These are phyloP conservation scores for Cotesia typhae DNA, from an alignment of 1,140 invertebrate genomes.

Conservation along the genomic window DNA sequence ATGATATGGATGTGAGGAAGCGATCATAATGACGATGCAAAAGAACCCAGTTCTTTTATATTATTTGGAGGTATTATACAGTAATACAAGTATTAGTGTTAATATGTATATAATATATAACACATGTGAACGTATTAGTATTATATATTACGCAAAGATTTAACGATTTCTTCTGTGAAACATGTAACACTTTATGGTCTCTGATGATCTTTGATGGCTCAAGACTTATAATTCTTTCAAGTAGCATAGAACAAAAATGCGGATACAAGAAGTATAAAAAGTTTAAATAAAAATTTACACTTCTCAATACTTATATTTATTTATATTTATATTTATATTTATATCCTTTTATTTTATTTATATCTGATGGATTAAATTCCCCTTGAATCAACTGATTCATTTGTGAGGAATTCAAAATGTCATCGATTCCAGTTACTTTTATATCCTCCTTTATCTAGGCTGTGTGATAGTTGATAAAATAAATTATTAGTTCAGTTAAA, in stretches of 20 bases:
- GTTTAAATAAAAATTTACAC: no score
- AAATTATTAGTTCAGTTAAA: no score
- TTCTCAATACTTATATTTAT: not conserved
- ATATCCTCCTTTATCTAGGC: no score
- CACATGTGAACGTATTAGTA: not conserved
- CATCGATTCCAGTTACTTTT: no score
- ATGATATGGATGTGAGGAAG: slow-evolving; percentile 28
- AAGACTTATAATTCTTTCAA: not conserved
- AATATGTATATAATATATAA: no score
- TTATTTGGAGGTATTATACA: not conserved
- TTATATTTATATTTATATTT: not conserved
- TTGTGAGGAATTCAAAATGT: no score
- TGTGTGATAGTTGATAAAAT: no score
- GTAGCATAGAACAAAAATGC: slow-evolving; percentile 31
- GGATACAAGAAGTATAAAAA: slow-evolving; percentile 14
- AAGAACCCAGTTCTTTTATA: slow-evolving; percentile 6
- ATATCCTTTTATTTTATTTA: not conserved
- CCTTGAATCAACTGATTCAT: no score
- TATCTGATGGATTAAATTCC: not conserved
- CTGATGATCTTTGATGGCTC: no score
- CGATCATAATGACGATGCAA: slow-evolving; percentile 32
- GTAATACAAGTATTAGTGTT: no score
- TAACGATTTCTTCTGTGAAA: slow-evolving; percentile 4
- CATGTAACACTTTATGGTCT: no score
- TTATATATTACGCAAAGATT: slow-evolving; percentile 3